phyloP scores from a whole-genome alignment of 2,888 invertebrate species.

The Aradus depressus region DNA sequence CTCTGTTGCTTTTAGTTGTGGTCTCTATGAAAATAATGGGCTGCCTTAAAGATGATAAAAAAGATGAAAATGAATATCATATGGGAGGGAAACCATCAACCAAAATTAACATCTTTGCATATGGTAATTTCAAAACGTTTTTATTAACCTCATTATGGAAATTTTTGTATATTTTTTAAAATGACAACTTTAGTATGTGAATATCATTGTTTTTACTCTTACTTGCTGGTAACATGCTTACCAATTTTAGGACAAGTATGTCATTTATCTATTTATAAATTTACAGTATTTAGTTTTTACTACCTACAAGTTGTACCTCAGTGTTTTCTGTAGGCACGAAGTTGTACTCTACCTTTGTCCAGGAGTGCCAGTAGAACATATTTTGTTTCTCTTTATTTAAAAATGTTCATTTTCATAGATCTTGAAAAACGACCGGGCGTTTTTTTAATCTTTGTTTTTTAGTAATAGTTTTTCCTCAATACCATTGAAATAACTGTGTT shows the following conservation, averaged over 20 bases:
- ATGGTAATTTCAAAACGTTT: constrained; percentile 11
- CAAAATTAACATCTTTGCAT: constrained; percentile 12
- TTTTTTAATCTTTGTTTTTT: too few relatives aligned
- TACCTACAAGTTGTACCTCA: too few relatives aligned
- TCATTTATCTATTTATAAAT: constrained; percentile 1
- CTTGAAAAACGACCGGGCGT: neutral
- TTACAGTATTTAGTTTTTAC: constrained; percentile 38
- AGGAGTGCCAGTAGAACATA: too few relatives aligned
- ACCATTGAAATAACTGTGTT: too few relatives aligned
- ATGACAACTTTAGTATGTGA: constrained; percentile 13
- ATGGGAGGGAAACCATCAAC: constrained; percentile 13
- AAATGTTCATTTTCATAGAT: neutral
- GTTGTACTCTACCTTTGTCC: too few relatives aligned
- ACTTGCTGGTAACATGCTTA: constrained; percentile 11
- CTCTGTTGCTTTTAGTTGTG: too few relatives aligned
- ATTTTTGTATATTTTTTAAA: constrained; percentile 12
- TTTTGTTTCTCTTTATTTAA: neutral
- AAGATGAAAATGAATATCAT: too few relatives aligned
- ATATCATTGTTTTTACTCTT: constrained; percentile 1
- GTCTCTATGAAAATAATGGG: too few relatives aligned
- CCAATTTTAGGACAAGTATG: constrained; percentile 21
- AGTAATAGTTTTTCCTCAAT: too few relatives aligned
- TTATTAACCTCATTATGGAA: constrained; percentile 9
- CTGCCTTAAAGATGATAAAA: too few relatives aligned
- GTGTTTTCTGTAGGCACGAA: too few relatives aligned